These are phyloP conservation scores for Hydractinia echinata DNA, from an alignment of 30 jellyfish, hydroid and myxozoan species.

Conservation along the genomic window DNA sequence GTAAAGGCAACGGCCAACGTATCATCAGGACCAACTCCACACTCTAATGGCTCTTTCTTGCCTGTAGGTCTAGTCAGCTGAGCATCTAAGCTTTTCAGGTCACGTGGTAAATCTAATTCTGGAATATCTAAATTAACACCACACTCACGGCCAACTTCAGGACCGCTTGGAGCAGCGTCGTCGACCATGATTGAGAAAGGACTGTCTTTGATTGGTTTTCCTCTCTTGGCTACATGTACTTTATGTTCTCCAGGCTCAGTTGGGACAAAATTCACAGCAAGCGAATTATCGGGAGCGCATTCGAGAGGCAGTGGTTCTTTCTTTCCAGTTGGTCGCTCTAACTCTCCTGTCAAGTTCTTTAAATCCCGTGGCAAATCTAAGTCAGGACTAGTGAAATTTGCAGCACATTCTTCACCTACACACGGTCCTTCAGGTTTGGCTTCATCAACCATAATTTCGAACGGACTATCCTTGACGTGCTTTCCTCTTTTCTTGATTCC, in stretches of 20 bases:
- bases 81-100: conserved; percentile 40
- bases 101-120: conserved; percentile 40
- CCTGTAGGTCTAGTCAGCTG: conserved; percentile 46
- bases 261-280: conserved; percentile 36
- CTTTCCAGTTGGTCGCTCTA: conserved; percentile 47
- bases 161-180: conserved; percentile 45
- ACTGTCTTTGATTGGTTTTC: conserved; percentile 39
- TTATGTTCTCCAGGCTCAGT: conserved; percentile 47
- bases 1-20: conserved; percentile 58
- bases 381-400: conserved; percentile 21
- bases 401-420: conserved; percentile 39
- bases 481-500: conserved; percentile 78
- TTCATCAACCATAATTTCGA: conserved; percentile 75
- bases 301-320: conserved; percentile 21
- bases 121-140: conserved; percentile 40
- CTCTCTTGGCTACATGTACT: conserved; percentile 30
- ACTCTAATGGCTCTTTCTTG: conserved; percentile 44
- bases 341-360: conserved; percentile 25
- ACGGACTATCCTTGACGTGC: conserved; percentile 96
- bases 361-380: conserved; percentile 42
- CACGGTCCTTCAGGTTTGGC: conserved; percentile 27
- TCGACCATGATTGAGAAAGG: conserved; percentile 40
- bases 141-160: conserved; percentile 43
- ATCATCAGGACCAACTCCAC: conserved; percentile 49
- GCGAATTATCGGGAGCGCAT: conserved; percentile 28